Conservation (phyloP, 2,113 vertebrate species). For the Carlito syrichta region DNA sequence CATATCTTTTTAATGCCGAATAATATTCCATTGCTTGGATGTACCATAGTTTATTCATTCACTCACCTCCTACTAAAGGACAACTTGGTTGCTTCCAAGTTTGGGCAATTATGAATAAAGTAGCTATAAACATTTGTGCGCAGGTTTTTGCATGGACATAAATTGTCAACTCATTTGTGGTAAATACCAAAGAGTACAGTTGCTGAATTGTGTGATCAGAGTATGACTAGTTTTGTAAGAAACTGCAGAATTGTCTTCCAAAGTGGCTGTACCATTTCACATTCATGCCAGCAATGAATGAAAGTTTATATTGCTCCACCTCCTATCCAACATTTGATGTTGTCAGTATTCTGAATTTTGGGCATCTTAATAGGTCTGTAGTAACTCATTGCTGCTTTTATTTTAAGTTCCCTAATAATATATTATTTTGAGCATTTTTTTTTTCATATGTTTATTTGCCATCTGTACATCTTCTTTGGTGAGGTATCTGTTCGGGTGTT, state of each 20-base stretch:
- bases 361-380: background rate
- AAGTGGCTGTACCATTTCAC: background rate
- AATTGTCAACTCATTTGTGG: background rate
- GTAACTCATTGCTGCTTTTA: background rate
- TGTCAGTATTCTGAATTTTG: background rate
- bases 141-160: background rate
- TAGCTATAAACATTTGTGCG: background rate
- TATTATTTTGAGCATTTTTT: background rate
- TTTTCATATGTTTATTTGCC: background rate
- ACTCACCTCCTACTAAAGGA: background rate
- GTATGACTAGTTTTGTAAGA: background rate
- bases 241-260: background rate
- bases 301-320: background rate
- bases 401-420: background rate
- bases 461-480: background rate
- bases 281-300: background rate
- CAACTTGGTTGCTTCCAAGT: background rate
- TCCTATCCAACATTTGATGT: background rate
- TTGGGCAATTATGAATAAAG: background rate
- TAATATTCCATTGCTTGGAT: background rate
- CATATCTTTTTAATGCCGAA: background rate
- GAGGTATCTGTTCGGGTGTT: background rate
- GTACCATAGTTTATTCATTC: background rate
- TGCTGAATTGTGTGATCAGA: background rate
- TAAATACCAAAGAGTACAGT: background rate